Base-by-base conservation (phyloP, 2,797 vertebrate genomes). In the Clarias pachynema region DNA sequence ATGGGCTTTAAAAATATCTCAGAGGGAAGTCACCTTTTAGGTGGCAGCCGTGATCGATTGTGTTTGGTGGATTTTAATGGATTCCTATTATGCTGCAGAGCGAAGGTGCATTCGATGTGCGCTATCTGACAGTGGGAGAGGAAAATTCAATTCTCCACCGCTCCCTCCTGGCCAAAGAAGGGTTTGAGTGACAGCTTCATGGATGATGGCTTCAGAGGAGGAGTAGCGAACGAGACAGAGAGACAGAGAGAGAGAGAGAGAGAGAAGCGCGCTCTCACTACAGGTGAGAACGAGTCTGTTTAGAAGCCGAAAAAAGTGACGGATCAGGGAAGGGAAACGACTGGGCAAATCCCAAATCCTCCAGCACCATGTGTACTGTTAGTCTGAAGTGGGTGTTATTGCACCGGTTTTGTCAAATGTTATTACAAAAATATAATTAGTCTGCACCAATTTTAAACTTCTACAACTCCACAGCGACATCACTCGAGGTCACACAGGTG, bases 171-270 rank as follows among this genome's bases (percentile, higher is more conserved):
- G 87, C 87, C 84, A 84, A 60, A 86, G 84, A 86, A 3, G 68
- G 86, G 87, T 79, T 79, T 93, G 92, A 94, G 85, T 94, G 93
- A 93, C 93, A 93, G 92, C 83, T 87, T 84, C 87, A 5, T 44
- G 90, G 88, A 92, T 89, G 91, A 93, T 89, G 90, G 90, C 72
- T 89, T 87, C 85, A 63, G 81, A 87, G 82, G 88, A 62, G 75
- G 16, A 40, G 56, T 65, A 65, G 24, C 24, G 18, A 22, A 6
- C 20, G 26, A 77, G 26, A 77, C 1, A 29, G 15, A 75, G 49
- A 75, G 7, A 75, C 8, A 29, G 16, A 49, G 44, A 53, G 12
- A n/a, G 44, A 73, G n/a, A 75, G 16, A 80, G n/a, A 12, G 34
- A 10, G 59, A 62, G n/a, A 40, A 0, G 0, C 53, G 40, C 6